A percentile compares a stretch with the other conserved stretches of the same genome.
These are phyloP conservation scores for Myiothlypis coronata DNA, from an alignment of 2,797 vertebrate species.

Conservation along the genomic window DNA sequence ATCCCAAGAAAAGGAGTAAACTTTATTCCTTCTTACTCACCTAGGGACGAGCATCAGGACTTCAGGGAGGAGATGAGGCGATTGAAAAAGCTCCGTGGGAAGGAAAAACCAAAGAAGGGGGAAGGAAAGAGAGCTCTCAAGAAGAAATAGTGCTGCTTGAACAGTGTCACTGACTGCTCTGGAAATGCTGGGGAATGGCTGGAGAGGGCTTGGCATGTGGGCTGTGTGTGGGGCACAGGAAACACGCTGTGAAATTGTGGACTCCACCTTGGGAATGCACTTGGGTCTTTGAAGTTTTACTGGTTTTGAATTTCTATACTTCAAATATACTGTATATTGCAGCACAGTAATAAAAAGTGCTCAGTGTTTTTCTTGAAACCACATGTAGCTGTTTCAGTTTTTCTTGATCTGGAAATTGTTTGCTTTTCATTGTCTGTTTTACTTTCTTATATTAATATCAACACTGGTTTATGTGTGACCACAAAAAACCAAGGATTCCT, in stretches of 20 bases:
- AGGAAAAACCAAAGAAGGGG: conserved; percentile 90
- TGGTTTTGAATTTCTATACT: not conserved
- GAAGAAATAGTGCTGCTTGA: conserved; percentile 78
- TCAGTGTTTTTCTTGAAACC: not conserved
- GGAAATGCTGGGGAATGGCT: not conserved
- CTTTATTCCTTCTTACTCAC: not conserved
- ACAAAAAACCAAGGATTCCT: not conserved
- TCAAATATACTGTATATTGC: not conserved
- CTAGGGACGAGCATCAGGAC: conserved; percentile 94
- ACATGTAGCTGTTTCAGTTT: not conserved
- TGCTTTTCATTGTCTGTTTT: not conserved
- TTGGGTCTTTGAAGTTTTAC: not conserved
- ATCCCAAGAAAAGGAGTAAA: not conserved
- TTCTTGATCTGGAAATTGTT: not conserved
- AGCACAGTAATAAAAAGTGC: not conserved
- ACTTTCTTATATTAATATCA: not conserved
- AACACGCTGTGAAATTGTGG: not conserved
- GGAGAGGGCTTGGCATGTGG: not conserved
- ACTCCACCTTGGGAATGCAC: not conserved
- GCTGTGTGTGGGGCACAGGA: not conserved
- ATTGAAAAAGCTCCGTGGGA: conserved; percentile 88
- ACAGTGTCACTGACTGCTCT: not conserved
- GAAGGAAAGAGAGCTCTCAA: conserved; percentile 91
- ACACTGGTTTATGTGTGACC: not conserved
- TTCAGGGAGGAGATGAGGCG: conserved; percentile 93